Evolutionary conservation across 2,797 vertebrate genomes (phyloP).

Genomic region (Kryptopterus vitreolus): DNA sequence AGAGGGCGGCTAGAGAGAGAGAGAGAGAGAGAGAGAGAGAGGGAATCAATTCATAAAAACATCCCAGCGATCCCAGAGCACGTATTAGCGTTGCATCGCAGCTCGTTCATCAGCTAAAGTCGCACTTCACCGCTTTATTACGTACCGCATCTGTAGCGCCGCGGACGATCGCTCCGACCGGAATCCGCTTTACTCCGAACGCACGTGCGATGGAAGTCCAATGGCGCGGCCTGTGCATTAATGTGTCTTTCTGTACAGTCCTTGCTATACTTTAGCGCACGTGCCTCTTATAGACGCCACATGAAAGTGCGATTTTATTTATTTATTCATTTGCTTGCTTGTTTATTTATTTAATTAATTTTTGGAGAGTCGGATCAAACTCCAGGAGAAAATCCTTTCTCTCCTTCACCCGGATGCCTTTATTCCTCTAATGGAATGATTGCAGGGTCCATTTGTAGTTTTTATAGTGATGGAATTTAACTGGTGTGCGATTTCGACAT

Average conservation of each 20-base stretch:
- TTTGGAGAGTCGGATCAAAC: no score
- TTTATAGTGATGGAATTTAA: neutral
- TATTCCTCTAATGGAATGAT: neutral
- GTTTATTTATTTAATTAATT: no score
- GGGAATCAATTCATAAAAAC: constrained; percentile 60
- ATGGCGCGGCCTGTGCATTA: neutral
- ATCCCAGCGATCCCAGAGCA: constrained; percentile 55
- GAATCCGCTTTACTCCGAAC: neutral
- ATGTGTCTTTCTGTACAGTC: neutral
- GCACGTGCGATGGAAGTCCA: neutral
- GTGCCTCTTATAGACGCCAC: neutral
- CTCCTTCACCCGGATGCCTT: neutral
- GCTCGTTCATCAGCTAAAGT: constrained; percentile 59
- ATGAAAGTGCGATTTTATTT: no score
- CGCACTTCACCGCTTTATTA: constrained; percentile 37
- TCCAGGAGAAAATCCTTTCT: neutral
- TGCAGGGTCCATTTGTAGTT: neutral
- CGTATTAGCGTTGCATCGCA: constrained; percentile 55
- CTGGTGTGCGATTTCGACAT: neutral
- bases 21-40: no score
- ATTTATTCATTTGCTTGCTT: no score
- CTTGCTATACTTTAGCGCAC: no score
- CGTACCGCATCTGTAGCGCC: neutral
- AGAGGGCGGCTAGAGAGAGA: no score
- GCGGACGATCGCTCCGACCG: neutral